These are phyloP conservation scores for Hemicentrotus pulcherrimus DNA, from an alignment of 35 echinoderm and acorn worm species.

Conservation along the genomic window DNA sequence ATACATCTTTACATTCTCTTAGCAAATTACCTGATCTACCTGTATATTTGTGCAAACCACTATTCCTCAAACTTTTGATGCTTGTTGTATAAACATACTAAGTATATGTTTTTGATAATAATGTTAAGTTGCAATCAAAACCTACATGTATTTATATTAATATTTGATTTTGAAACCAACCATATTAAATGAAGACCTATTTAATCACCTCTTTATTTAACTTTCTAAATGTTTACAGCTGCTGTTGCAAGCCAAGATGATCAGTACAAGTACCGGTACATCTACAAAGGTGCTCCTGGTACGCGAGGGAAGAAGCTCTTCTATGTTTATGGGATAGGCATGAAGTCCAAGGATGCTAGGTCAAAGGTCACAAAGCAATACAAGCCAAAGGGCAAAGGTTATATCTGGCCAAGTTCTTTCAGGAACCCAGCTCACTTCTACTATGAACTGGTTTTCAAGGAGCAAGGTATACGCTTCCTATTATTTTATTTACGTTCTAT, in stretches of 20 bases:
- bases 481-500: too few species aligned
- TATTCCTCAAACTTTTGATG: too few species aligned
- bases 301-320: conserved; percentile 83
- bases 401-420: conserved; percentile 95
- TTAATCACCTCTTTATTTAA: background rate
- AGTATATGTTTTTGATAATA: too few species aligned
- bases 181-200: background rate
- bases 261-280: conserved; percentile 80
- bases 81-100: too few species aligned
- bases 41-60: too few species aligned
- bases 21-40: too few species aligned
- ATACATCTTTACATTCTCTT: too few species aligned
- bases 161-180: too few species aligned
- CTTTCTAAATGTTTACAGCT: conserved; percentile 57
- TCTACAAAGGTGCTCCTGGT: conserved; percentile 74
- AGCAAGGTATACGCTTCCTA: conserved; percentile 57
- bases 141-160: too few species aligned
- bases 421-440: conserved; percentile 94
- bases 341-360: conserved; percentile 78
- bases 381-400: conserved; percentile 89
- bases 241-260: conserved; percentile 72
- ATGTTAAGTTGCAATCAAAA: too few species aligned
- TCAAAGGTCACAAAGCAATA: conserved; percentile 67
- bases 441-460: conserved; percentile 78
- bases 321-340: conserved; percentile 93